These are phyloP conservation scores for Achlya flavicornis DNA, from an alignment of 2,888 invertebrate species.

Conservation along the genomic window DNA sequence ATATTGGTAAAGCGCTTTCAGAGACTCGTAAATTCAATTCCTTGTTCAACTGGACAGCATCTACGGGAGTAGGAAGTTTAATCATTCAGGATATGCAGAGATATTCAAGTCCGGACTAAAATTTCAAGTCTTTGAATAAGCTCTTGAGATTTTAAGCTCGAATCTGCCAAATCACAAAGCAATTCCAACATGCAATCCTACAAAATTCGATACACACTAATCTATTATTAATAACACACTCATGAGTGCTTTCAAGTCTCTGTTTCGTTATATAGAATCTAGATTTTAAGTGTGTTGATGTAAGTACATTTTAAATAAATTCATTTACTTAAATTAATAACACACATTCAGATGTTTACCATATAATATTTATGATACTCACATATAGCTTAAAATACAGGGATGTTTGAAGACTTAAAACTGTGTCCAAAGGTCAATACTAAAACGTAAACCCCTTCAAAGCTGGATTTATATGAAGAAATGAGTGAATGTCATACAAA, in stretches of 20 bases:
- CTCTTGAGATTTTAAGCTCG: constrained; percentile 23
- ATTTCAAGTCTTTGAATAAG: constrained; percentile 43
- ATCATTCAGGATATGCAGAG: constrained; percentile 32
- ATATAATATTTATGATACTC: too few relatives aligned
- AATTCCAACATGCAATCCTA: constrained; percentile 43
- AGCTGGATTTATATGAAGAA: neutral
- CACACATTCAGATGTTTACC: too few relatives aligned
- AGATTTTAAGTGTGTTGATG: neutral
- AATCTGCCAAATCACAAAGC: constrained; percentile 28
- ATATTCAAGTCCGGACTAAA: constrained; percentile 35
- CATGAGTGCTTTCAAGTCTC: constrained; percentile 36
- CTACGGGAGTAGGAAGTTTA: constrained; percentile 9
- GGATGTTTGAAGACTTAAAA: neutral
- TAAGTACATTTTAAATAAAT: too few relatives aligned
- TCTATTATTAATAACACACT: constrained; percentile 33
- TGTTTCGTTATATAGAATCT: constrained; percentile 19
- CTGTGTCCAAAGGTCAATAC: neutral
- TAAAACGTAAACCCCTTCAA: neutral
- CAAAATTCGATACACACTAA: constrained; percentile 38
- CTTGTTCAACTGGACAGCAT: constrained; percentile 14
- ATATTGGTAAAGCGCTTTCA: constrained; percentile 36
- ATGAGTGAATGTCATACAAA: neutral
- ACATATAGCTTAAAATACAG: too few relatives aligned
- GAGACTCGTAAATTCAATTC: constrained; percentile 38
- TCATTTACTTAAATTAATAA: neutral